Base-by-base conservation (phyloP, 2,888 invertebrate genomes). In the Limnephilus marmoratus region DNA sequence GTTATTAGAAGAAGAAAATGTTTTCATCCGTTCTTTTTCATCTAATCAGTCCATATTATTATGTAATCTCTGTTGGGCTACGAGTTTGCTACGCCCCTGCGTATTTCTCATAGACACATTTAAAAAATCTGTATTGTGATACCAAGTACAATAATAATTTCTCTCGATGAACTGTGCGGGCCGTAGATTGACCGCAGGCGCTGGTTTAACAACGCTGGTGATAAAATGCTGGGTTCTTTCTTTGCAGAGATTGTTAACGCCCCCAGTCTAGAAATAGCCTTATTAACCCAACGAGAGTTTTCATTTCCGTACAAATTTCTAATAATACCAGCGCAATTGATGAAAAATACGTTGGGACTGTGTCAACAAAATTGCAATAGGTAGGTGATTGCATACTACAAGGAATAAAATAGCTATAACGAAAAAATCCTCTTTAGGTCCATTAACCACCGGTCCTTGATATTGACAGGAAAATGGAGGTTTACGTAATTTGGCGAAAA, bases 161-260 rank as follows among this genome's bases (percentile, higher is more conserved):
- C 88, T 88, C 88, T 68, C 68, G 29, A 45, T 45, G 24, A 18
- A 24, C 45, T 7, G 88, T 88, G 88, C 68, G 88, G 80, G 49
- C 81, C 41, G 90, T 13, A 68, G 31, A 88, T n/a, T 41, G 90
- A 81, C 90, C 90, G 82, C 90, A 49, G 90, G 90, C 90, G 53
- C 83, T 53, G 53, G 53, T 90, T 90, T 90, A 90, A 85, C 90
- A 90, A 90, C 92, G 41, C 91, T 91, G 91, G 85, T 90, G 91
- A 92, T 82, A 88, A 88, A 83, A 89, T 68, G 68, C 68, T 45
- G 15, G 41, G 31, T 49, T 90, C 88, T 92, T 91, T 90, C 88
- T 53, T 24, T 31, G 15, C 34, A 90, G 68, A 29, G 82, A 81
- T 82, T 31, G 85, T 45, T 41, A 49, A 49, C 45, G n/a, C 29